Conservation (phyloP, 2,113 vertebrate genomes). For the Trichechus manatus region DNA sequence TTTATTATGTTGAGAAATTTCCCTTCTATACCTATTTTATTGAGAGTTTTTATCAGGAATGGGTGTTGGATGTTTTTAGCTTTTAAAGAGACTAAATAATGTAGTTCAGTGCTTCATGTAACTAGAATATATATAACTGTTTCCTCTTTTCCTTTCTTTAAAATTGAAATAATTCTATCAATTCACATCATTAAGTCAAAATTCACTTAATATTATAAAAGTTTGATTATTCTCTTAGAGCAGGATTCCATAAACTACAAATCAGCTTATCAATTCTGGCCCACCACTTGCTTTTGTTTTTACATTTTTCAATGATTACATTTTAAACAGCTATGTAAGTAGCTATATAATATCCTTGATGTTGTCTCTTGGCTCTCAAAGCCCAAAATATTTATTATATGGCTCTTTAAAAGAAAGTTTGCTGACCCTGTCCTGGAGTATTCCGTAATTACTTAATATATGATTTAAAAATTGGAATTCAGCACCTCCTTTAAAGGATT, state of each 20-base stretch:
- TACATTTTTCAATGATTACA: conserved; percentile 21
- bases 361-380: neutral
- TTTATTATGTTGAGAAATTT: no score
- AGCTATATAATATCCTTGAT: neutral
- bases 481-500: neutral
- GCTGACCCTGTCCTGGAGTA: neutral
- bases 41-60: no score
- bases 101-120: neutral
- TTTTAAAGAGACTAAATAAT: conserved; percentile 1
- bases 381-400: neutral
- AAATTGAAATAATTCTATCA: conserved; percentile 12
- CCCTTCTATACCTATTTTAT: no score
- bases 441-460: neutral
- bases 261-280: neutral
- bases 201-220: neutral
- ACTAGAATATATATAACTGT: neutral
- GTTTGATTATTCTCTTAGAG: neutral
- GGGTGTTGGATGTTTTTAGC: no score
- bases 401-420: neutral
- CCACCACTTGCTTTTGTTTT: neutral
- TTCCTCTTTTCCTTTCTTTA: conserved; percentile 1
- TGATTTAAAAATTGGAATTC: neutral
- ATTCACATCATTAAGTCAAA: conserved; percentile 9
- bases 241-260: neutral
- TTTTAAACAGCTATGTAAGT: conserved; percentile 40